Evolutionary conservation across 2,113 vertebrate species (phyloP), one percentile per base, ranked within the genome.

Genomic region (Leucopternis melanops): DNA sequence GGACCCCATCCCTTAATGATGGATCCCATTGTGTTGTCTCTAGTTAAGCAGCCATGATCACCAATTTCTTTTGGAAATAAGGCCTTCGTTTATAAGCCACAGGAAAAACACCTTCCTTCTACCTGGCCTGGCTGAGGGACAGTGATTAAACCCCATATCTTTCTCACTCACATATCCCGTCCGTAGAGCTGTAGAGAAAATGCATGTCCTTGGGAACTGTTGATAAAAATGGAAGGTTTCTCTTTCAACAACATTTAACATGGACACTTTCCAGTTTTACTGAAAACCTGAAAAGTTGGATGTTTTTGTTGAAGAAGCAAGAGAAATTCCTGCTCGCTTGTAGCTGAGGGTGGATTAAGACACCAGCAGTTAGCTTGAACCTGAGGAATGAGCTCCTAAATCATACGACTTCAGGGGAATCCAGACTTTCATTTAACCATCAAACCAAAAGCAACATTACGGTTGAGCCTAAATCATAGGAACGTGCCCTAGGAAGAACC

Each of bases 341-440:
- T 69, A 61, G 49, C 31, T 45, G 9, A 16, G 22, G 2, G 2
- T 66, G n/a, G 13, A 55, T 67, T 73, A 78, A 77, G 58, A 81
- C 15, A 81, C 9, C 31, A 77, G 26, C 66, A 72, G 34, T 71
- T 74, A 78, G 6, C 25, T 26, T 79, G 57, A 86, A 77, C 26
- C 55, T 18, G 16, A 86, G 20, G 58, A 81, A 44, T 52, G n/a
- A 84, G 18, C 9, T 81, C 42, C 38, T 91, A 47, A 70, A 58
- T n/a, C 8, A 12, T 8, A 42, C 0, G 2, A 1, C 12, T 70
- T 45, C 5, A 9, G 72, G 10, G 6, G 11, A 88, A 49, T 29
- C 13, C 0, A 0, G 65, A 10, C 50, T 57, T 92, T 62, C 11
- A 13, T 84, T 63, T 86, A 79, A 58, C 26, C 10, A 12, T 70